Percentiles rank a stretch among this genome's conserved stretches.
Evolutionary conservation across 2,888 invertebrate genomes (phyloP).

Genomic region (Seira sanloemensis): DNA sequence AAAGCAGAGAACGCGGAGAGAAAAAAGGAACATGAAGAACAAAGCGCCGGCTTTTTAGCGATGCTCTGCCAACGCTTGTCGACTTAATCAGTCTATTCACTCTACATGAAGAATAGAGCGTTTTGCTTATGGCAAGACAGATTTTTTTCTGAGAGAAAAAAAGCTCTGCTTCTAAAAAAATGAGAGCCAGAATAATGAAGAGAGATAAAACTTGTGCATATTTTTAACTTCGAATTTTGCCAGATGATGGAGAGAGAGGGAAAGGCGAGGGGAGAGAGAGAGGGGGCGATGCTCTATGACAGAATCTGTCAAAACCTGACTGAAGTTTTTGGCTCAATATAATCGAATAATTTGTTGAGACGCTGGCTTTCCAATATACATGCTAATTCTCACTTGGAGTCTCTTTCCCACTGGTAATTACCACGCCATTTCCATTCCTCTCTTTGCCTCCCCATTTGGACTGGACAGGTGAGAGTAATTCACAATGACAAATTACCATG

Average conservation of each 20-base stretch:
- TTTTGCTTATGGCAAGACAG: neutral
- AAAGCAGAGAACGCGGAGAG: neutral
- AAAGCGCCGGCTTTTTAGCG: neutral
- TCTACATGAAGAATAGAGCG: neutral
- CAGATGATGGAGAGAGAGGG: neutral
- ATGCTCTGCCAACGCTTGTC: neutral
- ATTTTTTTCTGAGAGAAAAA: neutral
- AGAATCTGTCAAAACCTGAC: neutral
- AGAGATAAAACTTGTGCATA: neutral
- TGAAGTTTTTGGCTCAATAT: too few species aligned
- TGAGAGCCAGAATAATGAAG: neutral
- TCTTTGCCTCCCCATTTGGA: too few species aligned
- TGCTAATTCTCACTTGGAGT: too few species aligned
- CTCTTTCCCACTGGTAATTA: too few species aligned
- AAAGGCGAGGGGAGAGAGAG: too few species aligned
- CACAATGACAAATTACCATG: too few species aligned
- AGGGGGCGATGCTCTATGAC: neutral
- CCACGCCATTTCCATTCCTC: too few species aligned
- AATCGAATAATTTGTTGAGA: too few species aligned
- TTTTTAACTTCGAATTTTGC: neutral
- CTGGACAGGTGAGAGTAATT: too few species aligned
- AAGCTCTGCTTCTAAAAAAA: too few species aligned
- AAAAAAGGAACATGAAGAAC: neutral
- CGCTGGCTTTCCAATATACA: too few species aligned
- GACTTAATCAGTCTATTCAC: neutral